A percentile compares a stretch with the other conserved stretches of the same genome.
phyloP scores from a whole-genome alignment of 2,888 invertebrate species.

The Eulithis testata region DNA sequence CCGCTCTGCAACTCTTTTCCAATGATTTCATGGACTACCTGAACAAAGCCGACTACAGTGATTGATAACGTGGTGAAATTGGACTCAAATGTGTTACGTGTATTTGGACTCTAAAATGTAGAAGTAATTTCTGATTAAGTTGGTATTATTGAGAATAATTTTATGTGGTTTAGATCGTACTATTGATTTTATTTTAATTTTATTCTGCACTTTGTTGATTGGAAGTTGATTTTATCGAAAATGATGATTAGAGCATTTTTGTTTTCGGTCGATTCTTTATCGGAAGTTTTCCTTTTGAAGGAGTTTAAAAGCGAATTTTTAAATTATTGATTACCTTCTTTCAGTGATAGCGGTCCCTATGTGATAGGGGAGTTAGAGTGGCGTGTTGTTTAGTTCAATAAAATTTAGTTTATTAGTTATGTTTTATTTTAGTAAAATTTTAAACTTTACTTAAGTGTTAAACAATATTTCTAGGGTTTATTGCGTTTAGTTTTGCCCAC shows the following conservation, averaged over 20 bases:
- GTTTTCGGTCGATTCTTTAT: constrained; percentile 61
- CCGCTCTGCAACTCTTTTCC: constrained; percentile 85
- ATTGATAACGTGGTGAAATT: constrained; percentile 34
- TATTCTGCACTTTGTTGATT: constrained; percentile 82
- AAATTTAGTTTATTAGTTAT: constrained; percentile 83
- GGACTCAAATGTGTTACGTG: constrained; percentile 53
- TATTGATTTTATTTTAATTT: constrained; percentile 84
- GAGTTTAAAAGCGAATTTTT: constrained; percentile 62
- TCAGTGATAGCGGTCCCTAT: constrained; percentile 81
- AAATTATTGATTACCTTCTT: constrained; percentile 77
- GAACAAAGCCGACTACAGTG: constrained; percentile 78
- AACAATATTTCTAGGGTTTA: constrained; percentile 81
- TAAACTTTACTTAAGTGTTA: constrained; percentile 83
- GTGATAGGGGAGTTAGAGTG: constrained; percentile 72
- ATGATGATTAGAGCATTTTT: constrained; percentile 78
- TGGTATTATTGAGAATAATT: constrained; percentile 83
- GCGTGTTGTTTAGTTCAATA: constrained; percentile 83
- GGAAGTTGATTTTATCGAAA: constrained; percentile 78
- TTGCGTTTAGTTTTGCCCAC: constrained; percentile 80
- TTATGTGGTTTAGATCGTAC: constrained; percentile 81
- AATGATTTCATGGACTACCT: constrained; percentile 86
- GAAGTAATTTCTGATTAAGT: constrained; percentile 82
- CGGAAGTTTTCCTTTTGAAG: constrained; percentile 68
- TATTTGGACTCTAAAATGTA: constrained; percentile 62
- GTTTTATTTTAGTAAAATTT: constrained; percentile 85